Evolutionary conservation across 1,140 invertebrate genomes (phyloP).

Genomic region (Eufriesea mexicana): DNA sequence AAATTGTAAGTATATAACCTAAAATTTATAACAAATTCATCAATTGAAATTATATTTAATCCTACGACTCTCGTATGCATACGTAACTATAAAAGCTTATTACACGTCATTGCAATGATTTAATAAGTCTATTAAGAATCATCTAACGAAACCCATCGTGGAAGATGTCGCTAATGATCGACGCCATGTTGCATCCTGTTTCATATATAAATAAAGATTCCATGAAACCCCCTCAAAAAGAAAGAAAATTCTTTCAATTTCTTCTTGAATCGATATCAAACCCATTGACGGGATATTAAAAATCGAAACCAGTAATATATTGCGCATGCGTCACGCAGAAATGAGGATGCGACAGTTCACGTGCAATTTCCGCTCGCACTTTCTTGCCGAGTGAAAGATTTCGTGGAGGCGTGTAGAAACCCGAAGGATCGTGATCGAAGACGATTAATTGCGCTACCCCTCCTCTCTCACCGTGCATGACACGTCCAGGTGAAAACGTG

Average conservation of each 20-base stretch:
- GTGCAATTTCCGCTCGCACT: neutral
- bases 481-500: constrained; percentile 43
- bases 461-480: neutral
- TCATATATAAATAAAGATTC: too few species aligned
- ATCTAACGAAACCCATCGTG: constrained; percentile 41
- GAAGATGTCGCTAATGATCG: constrained; percentile 8
- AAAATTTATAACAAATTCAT: too few species aligned
- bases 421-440: constrained; percentile 4
- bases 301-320: too few species aligned
- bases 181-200: constrained; percentile 10
- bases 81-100: neutral
- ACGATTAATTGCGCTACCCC: constrained; percentile 18
- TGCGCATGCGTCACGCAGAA: neutral
- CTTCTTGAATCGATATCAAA: too few species aligned
- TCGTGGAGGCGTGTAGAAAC: constrained; percentile 2
- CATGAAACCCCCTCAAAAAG: too few species aligned
- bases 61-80: too few species aligned
- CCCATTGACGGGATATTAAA: too few species aligned
- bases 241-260: too few species aligned
- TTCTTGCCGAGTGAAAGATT: constrained; percentile 8
- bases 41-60: too few species aligned
- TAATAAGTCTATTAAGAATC: neutral
- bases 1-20: too few species aligned
- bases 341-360: neutral
- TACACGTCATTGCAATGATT: neutral